Percentiles rank a stretch among this genome's conserved stretches.
phyloP scores from a whole-genome alignment of 1,140 invertebrate species.

The Drepana arcuata region DNA sequence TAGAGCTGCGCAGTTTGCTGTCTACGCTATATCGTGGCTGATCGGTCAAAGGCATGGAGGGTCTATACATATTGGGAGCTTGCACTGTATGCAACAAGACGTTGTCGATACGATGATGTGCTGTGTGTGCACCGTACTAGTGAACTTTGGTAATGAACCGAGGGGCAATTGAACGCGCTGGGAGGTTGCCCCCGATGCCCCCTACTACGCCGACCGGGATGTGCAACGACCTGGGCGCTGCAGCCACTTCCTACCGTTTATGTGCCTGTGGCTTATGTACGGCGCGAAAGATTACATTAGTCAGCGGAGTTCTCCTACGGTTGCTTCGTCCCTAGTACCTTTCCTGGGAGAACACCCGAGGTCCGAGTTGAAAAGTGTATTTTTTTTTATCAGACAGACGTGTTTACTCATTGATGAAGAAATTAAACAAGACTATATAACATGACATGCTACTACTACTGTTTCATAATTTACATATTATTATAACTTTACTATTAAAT shows the following conservation, averaged over 20 bases:
- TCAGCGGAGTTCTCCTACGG: conserved; percentile 13
- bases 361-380: too few relatives aligned
- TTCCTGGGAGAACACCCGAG: too few relatives aligned
- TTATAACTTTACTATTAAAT: too few relatives aligned
- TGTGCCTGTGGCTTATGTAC: too few relatives aligned
- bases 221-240: conserved; percentile 48
- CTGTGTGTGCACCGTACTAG: conserved; percentile 46
- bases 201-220: conserved; percentile 23
- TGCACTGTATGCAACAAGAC: conserved; percentile 14
- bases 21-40: conserved; percentile 3
- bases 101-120: conserved; percentile 10
- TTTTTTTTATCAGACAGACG: too few relatives aligned
- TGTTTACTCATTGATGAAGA: too few relatives aligned
- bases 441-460: too few relatives aligned
- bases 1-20: conserved; percentile 23
- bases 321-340: too few relatives aligned
- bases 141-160: conserved; percentile 70
- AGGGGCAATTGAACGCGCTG: conserved; percentile 44
- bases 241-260: conserved; percentile 31
- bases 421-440: too few relatives aligned
- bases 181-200: conserved; percentile 24
- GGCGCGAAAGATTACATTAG: too few relatives aligned
- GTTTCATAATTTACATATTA: too few relatives aligned
- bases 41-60: conserved; percentile 12
- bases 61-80: conserved; percentile 17